Conservation (phyloP, 2,797 vertebrate genomes). For the Cottoperca gobio region DNA sequence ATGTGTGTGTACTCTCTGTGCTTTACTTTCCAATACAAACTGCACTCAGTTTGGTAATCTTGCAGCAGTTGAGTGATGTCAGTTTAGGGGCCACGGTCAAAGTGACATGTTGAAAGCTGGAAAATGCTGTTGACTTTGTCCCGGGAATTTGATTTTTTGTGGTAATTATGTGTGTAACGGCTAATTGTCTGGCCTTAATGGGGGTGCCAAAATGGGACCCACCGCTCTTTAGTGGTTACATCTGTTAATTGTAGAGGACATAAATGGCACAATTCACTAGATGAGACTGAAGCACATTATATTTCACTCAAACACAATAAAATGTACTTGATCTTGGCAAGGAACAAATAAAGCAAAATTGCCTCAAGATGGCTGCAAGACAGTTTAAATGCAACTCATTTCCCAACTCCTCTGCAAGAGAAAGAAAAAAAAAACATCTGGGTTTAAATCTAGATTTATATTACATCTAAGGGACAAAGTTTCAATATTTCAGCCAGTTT, state of each 20-base stretch:
- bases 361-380: constrained; percentile 66
- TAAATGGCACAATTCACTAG: constrained; percentile 78
- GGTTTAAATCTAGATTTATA: constrained; percentile 68
- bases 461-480: constrained; percentile 74
- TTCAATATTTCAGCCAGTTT: constrained; percentile 78
- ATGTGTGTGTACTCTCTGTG: constrained; percentile 15
- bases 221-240: constrained; percentile 67
- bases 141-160: constrained; percentile 71
- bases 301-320: constrained; percentile 79
- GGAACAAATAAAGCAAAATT: constrained; percentile 71
- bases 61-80: constrained; percentile 47
- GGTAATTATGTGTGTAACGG: constrained; percentile 79
- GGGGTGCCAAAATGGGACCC: constrained; percentile 65
- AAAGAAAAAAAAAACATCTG: constrained; percentile 40
- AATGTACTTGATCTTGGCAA: constrained; percentile 75
- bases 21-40: constrained; percentile 51
- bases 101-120: constrained; percentile 73
- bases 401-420: constrained; percentile 52
- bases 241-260: constrained; percentile 77
- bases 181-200: constrained; percentile 79
- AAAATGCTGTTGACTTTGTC: constrained; percentile 74
- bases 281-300: constrained; percentile 72
- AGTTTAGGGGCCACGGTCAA: constrained; percentile 64
- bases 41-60: constrained; percentile 36
- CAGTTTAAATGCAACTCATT: constrained; percentile 75